Evolutionary conservation across 1,140 invertebrate genomes (phyloP), one percentile per base, ranked within the genome.

Genomic region (Akabosia matsudoensis): DNA sequence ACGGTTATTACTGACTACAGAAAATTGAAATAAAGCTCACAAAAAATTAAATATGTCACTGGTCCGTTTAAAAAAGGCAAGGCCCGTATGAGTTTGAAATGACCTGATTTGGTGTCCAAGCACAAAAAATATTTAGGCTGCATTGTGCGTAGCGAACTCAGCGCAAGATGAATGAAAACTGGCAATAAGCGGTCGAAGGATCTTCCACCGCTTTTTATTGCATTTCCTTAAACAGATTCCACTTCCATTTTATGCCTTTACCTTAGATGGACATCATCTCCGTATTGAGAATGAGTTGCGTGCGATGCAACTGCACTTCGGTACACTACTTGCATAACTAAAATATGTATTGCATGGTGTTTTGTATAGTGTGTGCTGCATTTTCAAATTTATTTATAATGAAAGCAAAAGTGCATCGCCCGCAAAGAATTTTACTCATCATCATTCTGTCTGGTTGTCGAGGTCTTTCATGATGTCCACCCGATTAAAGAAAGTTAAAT

Each of bases 201-300:
- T 31, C 61, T 67, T 67, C 61, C 61, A 67, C 61, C 22, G 18
- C 37, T 56, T 67, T 67, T 67, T 67, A 67, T 67, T 67, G 61
- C 61, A 67, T 67, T 67, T 67, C 61, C 61, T 67, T 67, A 67
- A 67, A 67, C 61, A 67, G 61, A 67, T 31, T 30, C 30, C 28
- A 67, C 61, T 67, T 67, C 61, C 61, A 67, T 67, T 67, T 67
- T 67, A 30, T 67, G 24, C 61, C 61, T 30, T 24, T 22, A 30
- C 61, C 61, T 2, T 67, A 67, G 26, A 67, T 67, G 61, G 61
- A 30, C 61, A 67, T 67, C 24, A 67, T 7, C 37, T 45, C 61
- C 24, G 26, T 67, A 31, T 67, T 67, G 61, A 67, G 30, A 14
- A 22, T 30, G 61, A n/a, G n/a, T n/a, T 67, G 61, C 37, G 37